Evolutionary conservation across 2,113 vertebrate species (phyloP).

Genomic region (Ovis aries): DNA sequence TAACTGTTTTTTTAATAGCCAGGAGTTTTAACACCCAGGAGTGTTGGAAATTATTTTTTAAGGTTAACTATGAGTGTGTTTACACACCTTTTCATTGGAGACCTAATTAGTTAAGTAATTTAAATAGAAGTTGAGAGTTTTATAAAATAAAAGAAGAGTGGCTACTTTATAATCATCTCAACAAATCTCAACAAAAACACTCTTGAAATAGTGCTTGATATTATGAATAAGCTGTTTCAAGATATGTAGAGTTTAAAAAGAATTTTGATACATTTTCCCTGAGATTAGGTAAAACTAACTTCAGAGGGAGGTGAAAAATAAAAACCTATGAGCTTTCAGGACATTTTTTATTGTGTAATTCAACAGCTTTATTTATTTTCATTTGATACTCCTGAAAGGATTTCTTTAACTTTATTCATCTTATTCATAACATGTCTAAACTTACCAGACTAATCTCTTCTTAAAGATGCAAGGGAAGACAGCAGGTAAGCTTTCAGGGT

Average conservation of each 20-base stretch:
- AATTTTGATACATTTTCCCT: not conserved
- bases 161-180: slow-evolving; percentile 29
- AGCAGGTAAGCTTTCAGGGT: not conserved
- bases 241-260: not conserved
- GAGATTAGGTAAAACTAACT: not conserved
- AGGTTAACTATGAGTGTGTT: slow-evolving; percentile 57
- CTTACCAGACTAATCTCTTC: not conserved
- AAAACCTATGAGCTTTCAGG: not conserved
- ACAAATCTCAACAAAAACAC: slow-evolving; percentile 23
- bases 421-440: not conserved
- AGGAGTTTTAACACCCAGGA: not conserved
- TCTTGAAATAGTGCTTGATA: not conserved
- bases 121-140: slow-evolving; percentile 35
- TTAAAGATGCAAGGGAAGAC: not conserved
- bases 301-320: not conserved
- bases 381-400: not conserved
- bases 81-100: slow-evolving; percentile 51
- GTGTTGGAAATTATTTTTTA: slow-evolving; percentile 55
- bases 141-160: slow-evolving; percentile 28
- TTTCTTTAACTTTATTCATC: not conserved
- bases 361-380: not conserved
- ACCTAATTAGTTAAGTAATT: slow-evolving; percentile 62
- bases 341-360: not conserved
- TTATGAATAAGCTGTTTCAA: slow-evolving; percentile 25
- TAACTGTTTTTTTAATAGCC: slow-evolving; percentile 42